These are phyloP conservation scores for Apotomis capreana DNA, from an alignment of 2,888 invertebrate species.

Conservation along the genomic window DNA sequence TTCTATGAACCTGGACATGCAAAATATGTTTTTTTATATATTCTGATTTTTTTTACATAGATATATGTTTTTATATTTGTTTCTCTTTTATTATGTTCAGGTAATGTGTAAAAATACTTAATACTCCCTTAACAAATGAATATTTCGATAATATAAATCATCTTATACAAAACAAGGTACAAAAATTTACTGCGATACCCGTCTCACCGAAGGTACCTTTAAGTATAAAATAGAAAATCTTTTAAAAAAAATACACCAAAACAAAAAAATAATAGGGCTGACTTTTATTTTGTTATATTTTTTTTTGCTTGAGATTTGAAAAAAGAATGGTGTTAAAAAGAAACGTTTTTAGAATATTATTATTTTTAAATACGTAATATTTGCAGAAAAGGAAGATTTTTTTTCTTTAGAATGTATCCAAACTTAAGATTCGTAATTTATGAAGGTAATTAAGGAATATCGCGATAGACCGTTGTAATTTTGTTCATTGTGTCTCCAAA, in stretches of 20 bases:
- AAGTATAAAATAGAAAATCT: conserved; percentile 75
- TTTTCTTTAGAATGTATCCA: too few species aligned
- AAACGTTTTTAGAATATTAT: too few species aligned
- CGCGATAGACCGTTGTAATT: too few species aligned
- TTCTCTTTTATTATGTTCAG: conserved; percentile 74
- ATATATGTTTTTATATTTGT: conserved; percentile 70
- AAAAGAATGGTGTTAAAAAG: too few species aligned
- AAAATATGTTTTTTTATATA: conserved; percentile 75
- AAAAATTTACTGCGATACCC: conserved; percentile 66
- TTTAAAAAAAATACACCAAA: conserved; percentile 56
- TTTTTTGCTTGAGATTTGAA: background rate
- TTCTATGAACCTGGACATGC: conserved; percentile 63
- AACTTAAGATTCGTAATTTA: too few species aligned
- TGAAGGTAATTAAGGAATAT: too few species aligned
- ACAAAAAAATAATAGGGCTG: conserved; percentile 39
- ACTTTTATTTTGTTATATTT: background rate
- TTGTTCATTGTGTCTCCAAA: too few species aligned
- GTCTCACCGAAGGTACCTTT: conserved; percentile 63
- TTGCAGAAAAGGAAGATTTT: too few species aligned
- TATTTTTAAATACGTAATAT: too few species aligned
- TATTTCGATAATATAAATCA: conserved; percentile 73
- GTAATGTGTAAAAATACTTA: conserved; percentile 82
- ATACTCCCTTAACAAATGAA: conserved; percentile 77
- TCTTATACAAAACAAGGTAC: conserved; percentile 78
- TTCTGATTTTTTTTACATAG: conserved; percentile 73